A percentile compares a stretch with the other conserved stretches of the same genome.
Conservation (phyloP, 2,797 vertebrate genomes). For the Takifugu ocellatus region DNA sequence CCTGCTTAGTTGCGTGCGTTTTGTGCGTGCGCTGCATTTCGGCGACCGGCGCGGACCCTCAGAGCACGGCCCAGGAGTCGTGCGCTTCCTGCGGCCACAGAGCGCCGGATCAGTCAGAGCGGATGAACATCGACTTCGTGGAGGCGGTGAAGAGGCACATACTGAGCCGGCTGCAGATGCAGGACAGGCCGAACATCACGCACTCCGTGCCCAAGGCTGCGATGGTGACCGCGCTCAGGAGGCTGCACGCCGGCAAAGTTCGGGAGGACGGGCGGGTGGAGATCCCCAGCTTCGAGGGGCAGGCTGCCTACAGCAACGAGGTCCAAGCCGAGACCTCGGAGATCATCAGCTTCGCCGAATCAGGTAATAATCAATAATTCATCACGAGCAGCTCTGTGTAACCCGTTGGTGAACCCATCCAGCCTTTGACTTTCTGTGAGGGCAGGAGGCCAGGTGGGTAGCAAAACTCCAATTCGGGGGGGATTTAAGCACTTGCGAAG, state of each 20-base stretch:
- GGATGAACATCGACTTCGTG: slow-evolving; percentile 86
- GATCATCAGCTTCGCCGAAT: slow-evolving; percentile 97
- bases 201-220: slow-evolving; percentile 94
- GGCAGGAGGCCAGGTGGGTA: slow-evolving; percentile 6
- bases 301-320: slow-evolving; percentile 82
- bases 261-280: slow-evolving; percentile 92
- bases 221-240: slow-evolving; percentile 94
- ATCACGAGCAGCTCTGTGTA: slow-evolving; percentile 7
- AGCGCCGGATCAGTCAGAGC: slow-evolving; percentile 79
- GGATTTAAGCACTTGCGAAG: background rate
- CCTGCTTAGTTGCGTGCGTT: slow-evolving; percentile 65
- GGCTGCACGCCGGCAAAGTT: slow-evolving; percentile 93
- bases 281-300: slow-evolving; percentile 92
- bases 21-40: slow-evolving; percentile 69
- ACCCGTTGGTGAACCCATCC: slow-evolving; percentile 40
- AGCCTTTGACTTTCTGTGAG: slow-evolving; percentile 19
- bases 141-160: slow-evolving; percentile 98
- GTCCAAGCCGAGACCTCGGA: slow-evolving; percentile 89
- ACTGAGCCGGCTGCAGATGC: slow-evolving; percentile 91
- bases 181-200: slow-evolving; percentile 94
- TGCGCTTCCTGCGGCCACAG: slow-evolving; percentile 90
- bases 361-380: slow-evolving; percentile 82
- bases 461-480: background rate
- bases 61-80: slow-evolving; percentile 77
- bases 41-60: slow-evolving; percentile 63